These are phyloP conservation scores for Melieria omissa DNA, from an alignment of 2,888 invertebrate species.

Conservation along the genomic window DNA sequence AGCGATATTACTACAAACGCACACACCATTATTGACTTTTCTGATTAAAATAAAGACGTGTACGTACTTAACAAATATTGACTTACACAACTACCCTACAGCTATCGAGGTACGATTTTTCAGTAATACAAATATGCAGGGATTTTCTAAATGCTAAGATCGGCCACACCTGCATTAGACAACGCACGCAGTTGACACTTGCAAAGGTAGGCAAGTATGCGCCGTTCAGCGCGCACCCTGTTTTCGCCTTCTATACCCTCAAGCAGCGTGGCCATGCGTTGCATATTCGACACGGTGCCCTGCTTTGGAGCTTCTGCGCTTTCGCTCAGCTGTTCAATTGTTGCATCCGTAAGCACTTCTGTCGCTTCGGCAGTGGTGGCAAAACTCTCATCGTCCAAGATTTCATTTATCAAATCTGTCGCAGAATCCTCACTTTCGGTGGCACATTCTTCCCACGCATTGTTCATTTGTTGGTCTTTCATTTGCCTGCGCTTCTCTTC, in stretches of 20 bases:
- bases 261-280: slow-evolving; percentile 49
- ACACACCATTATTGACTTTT: no score
- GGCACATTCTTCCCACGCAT: slow-evolving; percentile 21
- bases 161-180: slow-evolving; percentile 50
- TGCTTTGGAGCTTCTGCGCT: slow-evolving; percentile 7
- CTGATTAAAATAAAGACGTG: no score
- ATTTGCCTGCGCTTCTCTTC: slow-evolving; percentile 3
- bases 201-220: slow-evolving; percentile 54
- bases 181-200: slow-evolving; percentile 57
- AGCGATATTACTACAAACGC: no score
- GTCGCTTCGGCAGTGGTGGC: slow-evolving; percentile 40
- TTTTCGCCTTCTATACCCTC: slow-evolving; percentile 46
- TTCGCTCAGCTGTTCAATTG: slow-evolving; percentile 10
- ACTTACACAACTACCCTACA: no score
- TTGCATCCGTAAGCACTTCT: slow-evolving; percentile 39
- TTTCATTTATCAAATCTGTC: neutral
- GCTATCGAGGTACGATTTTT: no score
- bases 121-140: no score
- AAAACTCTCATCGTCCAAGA: slow-evolving; percentile 19
- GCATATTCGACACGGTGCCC: slow-evolving; percentile 41
- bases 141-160: slow-evolving; percentile 39
- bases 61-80: no score
- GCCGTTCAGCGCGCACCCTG: slow-evolving; percentile 49
- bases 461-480: slow-evolving; percentile 12
- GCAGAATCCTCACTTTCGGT: slow-evolving; percentile 7